These are phyloP conservation scores for Silurus meridionalis DNA, from an alignment of 2,113 vertebrate genomes.

Conservation along the genomic window DNA sequence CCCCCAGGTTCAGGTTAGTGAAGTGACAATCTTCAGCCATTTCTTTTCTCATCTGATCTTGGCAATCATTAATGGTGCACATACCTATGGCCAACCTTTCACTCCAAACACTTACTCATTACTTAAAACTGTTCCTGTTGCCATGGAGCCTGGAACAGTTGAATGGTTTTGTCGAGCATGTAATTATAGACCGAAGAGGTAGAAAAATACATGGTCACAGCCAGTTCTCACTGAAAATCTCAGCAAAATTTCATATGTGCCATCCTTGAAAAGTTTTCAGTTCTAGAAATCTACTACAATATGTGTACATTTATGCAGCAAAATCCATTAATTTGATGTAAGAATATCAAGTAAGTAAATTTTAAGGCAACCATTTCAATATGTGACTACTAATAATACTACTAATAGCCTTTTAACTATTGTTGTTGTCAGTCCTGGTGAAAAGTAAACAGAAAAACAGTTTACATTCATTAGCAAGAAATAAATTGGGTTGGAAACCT, in stretches of 20 bases:
- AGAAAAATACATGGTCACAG: slow-evolving; percentile 49
- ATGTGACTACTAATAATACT: neutral
- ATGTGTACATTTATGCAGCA: neutral
- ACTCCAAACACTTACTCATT: slow-evolving; percentile 76
- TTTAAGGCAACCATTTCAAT: neutral
- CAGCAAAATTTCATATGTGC: neutral
- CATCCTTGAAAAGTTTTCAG: neutral
- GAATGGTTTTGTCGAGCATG: slow-evolving; percentile 56
- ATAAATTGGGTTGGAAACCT: neutral
- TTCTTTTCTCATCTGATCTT: slow-evolving; percentile 52
- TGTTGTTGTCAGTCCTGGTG: neutral
- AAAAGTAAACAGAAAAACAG: neutral
- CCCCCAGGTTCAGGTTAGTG: slow-evolving; percentile 51
- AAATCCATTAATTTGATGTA: neutral
- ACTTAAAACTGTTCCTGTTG: slow-evolving; percentile 65
- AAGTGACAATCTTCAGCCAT: slow-evolving; percentile 56
- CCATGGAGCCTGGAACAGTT: slow-evolving; percentile 62
- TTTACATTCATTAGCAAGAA: neutral
- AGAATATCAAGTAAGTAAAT: neutral
- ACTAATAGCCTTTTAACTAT: neutral
- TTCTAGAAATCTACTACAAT: neutral
- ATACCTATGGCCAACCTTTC: slow-evolving; percentile 74
- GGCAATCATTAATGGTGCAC: slow-evolving; percentile 72
- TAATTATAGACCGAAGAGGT: slow-evolving; percentile 56
- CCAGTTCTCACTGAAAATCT: slow-evolving; percentile 15